Conservation (phyloP, 2,113 vertebrate genomes). For the Perccottus glenii region DNA sequence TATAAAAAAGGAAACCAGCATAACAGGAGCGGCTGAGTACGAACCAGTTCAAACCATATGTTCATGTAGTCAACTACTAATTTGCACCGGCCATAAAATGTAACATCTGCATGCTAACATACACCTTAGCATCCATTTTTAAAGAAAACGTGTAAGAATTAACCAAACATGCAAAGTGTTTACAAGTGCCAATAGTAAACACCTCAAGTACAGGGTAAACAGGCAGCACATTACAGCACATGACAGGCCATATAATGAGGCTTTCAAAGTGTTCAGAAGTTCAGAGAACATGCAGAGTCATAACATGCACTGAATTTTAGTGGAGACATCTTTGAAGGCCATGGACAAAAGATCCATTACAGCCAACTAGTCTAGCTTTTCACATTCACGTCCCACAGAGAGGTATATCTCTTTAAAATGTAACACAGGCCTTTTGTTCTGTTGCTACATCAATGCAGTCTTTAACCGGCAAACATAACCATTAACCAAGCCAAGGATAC, state of each 20-base stretch:
- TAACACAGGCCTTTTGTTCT: conserved; percentile 46
- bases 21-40: conserved; percentile 2
- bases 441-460: conserved; percentile 18
- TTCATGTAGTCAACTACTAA: conserved; percentile 20
- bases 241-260: neutral
- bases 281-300: conserved; percentile 24
- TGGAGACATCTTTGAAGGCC: conserved; percentile 20
- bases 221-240: neutral
- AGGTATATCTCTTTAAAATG: conserved; percentile 20
- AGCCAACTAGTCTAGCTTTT: conserved; percentile 24
- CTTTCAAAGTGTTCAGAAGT: conserved; percentile 4
- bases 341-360: conserved; percentile 8
- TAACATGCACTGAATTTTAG: conserved; percentile 3
- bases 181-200: conserved; percentile 1
- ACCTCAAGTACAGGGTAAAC: neutral
- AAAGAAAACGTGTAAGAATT: neutral
- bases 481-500: conserved; percentile 62
- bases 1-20: conserved; percentile 33
- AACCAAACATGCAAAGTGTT: neutral
- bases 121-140: neutral
- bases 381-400: conserved; percentile 34
- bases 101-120: conserved; percentile 3
- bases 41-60: conserved; percentile 33
- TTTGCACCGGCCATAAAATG: conserved; percentile 6
- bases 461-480: conserved; percentile 40